Base-by-base conservation (phyloP, 2,797 vertebrate genomes). In the Orestias chungarensis region DNA sequence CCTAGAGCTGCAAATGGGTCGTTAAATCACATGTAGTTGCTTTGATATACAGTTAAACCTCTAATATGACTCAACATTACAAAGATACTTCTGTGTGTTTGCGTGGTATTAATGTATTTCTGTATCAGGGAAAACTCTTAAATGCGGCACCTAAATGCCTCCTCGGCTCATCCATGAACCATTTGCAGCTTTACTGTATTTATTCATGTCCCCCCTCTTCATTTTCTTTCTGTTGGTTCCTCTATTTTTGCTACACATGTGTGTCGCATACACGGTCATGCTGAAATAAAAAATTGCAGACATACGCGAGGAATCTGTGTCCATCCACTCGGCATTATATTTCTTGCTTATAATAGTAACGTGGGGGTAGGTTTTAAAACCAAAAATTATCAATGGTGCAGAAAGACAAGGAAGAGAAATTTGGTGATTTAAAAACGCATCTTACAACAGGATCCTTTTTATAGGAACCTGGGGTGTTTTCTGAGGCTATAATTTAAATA, bases 1-100 rank as follows among this genome's bases (percentile, higher is more conserved):
- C n/a, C 46, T 43, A 42, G 35, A 27, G 54, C 66, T 84, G 71
- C 77, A 80, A 91, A 88, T 73, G 71, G 82, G 52, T 71, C 17
- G 3, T 80, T 76, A 71, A 43, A 69, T 74, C 78, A 85, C 74
- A 81, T 81, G 83, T 46, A 59, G 64, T 42, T 74, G 70, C 73
- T 89, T 84, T 90, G 78, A 87, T 83, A 52, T 7, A 50, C 69
- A 67, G 47, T 68, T 65, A 55, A 62, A 70, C 23, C 14, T 52
- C 57, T 50, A 46, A 73, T 9, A 62, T 25, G 18, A 64, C 10
- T 62, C 52, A 54, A 59, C 40, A 12, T 17, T 43, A 65, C 15
- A 72, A 62, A 78, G 18, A 6, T 8, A 44, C 9, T 17, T 66
- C 15, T 50, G 35, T 70, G 14, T 31, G 25, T 64, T 68, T 50